phyloP scores from a whole-genome alignment of 2,797 vertebrate genomes.

The Nothura maculosa region DNA sequence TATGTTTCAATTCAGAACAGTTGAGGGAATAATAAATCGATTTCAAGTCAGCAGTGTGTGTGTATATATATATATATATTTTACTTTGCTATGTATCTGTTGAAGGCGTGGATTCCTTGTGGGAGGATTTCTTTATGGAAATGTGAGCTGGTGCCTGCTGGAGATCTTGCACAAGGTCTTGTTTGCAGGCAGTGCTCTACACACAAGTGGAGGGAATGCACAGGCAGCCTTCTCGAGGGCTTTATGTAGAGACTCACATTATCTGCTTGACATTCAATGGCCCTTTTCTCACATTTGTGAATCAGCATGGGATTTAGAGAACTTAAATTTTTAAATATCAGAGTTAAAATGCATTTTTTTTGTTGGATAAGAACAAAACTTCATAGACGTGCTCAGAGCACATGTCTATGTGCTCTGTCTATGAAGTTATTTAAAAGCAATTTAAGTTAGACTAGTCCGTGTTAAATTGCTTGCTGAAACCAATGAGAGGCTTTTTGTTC shows the following conservation, averaged over 20 bases:
- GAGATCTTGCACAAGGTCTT: not conserved
- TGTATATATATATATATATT: too few species aligned
- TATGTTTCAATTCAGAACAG: not conserved
- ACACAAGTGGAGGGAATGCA: not conserved
- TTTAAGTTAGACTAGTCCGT: not conserved
- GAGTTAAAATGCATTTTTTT: not conserved
- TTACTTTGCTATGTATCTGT: not conserved
- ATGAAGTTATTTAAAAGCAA: not conserved
- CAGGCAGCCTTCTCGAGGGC: not conserved
- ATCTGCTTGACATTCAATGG: not conserved
- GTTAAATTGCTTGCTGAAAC: not conserved
- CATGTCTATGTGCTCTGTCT: not conserved
- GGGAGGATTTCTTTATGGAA: not conserved
- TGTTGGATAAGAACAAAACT: not conserved
- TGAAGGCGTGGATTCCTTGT: not conserved
- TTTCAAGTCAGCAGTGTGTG: too few species aligned
- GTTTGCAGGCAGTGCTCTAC: not conserved
- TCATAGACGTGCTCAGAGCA: too few species aligned
- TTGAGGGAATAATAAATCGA: not conserved
- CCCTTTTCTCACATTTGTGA: not conserved
- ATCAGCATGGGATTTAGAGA: not conserved
- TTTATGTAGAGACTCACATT: not conserved
- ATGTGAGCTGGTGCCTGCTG: not conserved
- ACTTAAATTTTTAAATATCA: not conserved
- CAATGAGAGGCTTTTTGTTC: not conserved